These are phyloP conservation scores for Sinohyriopsis cumingii DNA, from an alignment of 2,888 invertebrate genomes.

Conservation along the genomic window DNA sequence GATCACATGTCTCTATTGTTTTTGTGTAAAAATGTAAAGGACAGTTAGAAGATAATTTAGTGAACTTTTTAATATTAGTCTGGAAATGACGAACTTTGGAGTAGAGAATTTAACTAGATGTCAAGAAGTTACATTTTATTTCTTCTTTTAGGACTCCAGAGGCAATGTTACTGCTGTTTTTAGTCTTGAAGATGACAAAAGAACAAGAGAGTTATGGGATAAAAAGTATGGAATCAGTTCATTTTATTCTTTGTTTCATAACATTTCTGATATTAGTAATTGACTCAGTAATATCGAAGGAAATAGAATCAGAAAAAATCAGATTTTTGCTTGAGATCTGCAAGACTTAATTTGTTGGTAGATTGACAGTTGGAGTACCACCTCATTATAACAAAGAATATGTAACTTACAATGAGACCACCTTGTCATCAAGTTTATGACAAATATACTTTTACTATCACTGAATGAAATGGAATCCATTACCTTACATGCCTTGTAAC, in stretches of 20 bases:
- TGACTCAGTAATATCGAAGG: not conserved
- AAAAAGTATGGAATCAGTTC: conserved; percentile 75
- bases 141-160: conserved; percentile 29
- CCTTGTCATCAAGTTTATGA: too few species aligned
- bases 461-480: too few species aligned
- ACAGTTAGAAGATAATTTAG: too few species aligned
- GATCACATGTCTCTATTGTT: too few species aligned
- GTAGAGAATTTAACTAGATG: too few species aligned
- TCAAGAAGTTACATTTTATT: not conserved
- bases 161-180: conserved; percentile 89
- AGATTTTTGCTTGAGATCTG: conserved; percentile 1
- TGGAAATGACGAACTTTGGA: too few species aligned
- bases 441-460: too few species aligned
- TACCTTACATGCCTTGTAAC: too few species aligned
- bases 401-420: too few species aligned
- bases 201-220: conserved; percentile 95
- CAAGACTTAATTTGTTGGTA: not conserved
- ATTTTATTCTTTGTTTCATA: not conserved
- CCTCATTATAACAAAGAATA: too few species aligned
- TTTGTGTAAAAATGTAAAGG: too few species aligned
- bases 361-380: not conserved
- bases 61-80: too few species aligned
- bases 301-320: not conserved
- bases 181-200: conserved; percentile 92
- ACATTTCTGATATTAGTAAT: conserved; percentile 1